A percentile compares a stretch with the other conserved stretches of the same genome.
Evolutionary conservation across 2,888 invertebrate species (phyloP).

Genomic region (Acronicta leporina): DNA sequence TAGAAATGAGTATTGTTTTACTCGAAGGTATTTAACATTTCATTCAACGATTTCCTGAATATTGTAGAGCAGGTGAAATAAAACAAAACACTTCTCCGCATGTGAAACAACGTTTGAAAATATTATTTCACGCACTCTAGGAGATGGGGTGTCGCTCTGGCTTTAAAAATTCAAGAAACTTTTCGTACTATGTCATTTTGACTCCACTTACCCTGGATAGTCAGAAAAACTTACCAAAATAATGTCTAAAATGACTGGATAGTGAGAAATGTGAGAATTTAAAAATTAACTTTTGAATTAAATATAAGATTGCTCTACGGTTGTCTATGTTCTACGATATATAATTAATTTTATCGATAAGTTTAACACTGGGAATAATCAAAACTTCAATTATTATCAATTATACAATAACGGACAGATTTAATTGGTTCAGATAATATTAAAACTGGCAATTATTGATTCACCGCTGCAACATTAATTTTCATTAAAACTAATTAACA

Average conservation of each 20-base stretch:
- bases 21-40: background rate
- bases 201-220: background rate
- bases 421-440: constrained; percentile 4
- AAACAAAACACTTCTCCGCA: constrained; percentile 5
- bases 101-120: constrained; percentile 22
- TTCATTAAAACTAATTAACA: constrained; percentile 3
- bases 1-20: too few species aligned
- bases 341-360: background rate
- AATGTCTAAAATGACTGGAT: too few species aligned
- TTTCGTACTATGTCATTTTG: background rate
- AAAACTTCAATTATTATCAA: background rate
- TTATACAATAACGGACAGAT: constrained; percentile 10
- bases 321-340: background rate
- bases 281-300: too few species aligned
- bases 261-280: too few species aligned
- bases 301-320: background rate
- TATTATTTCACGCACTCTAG: constrained; percentile 32
- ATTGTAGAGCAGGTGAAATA: constrained; percentile 7
- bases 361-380: background rate
- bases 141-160: constrained; percentile 14
- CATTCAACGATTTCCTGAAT: constrained; percentile 10
- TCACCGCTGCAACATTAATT: constrained; percentile 5
- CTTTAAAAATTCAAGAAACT: constrained; percentile 35
- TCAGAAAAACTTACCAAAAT: background rate
- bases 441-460: constrained; percentile 9